phyloP scores from a whole-genome alignment of 1,140 invertebrate genomes.

The Drosophila sulfurigaster region DNA sequence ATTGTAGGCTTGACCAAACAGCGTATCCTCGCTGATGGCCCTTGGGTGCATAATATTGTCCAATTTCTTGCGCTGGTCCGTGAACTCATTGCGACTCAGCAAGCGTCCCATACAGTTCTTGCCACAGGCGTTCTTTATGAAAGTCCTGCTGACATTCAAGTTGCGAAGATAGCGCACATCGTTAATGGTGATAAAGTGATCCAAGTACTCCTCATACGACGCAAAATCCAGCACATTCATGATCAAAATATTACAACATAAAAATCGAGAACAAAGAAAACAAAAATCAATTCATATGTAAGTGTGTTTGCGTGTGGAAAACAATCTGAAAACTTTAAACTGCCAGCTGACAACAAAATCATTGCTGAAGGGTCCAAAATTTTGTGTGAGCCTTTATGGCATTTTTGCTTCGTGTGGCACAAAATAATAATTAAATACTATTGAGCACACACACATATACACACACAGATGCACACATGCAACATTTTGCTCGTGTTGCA shows the following conservation, averaged over 20 bases:
- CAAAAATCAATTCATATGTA: slow-evolving; percentile 7
- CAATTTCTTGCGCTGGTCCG: slow-evolving; percentile 3
- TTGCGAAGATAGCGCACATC: slow-evolving; percentile 50
- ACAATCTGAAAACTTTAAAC: slow-evolving; percentile 31
- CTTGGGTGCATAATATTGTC: slow-evolving; percentile 4
- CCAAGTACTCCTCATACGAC: slow-evolving; percentile 46
- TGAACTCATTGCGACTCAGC: slow-evolving; percentile 41
- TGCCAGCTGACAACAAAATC: slow-evolving; percentile 40
- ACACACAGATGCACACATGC: slow-evolving; percentile 17
- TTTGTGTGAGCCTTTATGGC: slow-evolving; percentile 10
- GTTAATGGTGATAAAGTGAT: slow-evolving; percentile 44
- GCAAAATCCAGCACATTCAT: slow-evolving; percentile 43
- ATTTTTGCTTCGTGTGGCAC: slow-evolving; percentile 22
- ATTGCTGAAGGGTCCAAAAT: slow-evolving; percentile 21
- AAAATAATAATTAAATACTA: slow-evolving; percentile 64
- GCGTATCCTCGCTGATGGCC: background rate
- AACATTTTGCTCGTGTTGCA: slow-evolving; percentile 45
- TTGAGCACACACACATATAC: background rate
- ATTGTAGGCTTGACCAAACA: slow-evolving; percentile 30
- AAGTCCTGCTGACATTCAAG: slow-evolving; percentile 15
- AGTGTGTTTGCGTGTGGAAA: background rate
- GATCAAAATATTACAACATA: background rate
- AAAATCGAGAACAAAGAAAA: slow-evolving; percentile 14
- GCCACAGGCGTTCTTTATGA: slow-evolving; percentile 42
- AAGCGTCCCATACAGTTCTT: slow-evolving; percentile 38